These are phyloP conservation scores for Okapia johnstoni DNA, from an alignment of 2,113 vertebrate species.

Conservation along the genomic window DNA sequence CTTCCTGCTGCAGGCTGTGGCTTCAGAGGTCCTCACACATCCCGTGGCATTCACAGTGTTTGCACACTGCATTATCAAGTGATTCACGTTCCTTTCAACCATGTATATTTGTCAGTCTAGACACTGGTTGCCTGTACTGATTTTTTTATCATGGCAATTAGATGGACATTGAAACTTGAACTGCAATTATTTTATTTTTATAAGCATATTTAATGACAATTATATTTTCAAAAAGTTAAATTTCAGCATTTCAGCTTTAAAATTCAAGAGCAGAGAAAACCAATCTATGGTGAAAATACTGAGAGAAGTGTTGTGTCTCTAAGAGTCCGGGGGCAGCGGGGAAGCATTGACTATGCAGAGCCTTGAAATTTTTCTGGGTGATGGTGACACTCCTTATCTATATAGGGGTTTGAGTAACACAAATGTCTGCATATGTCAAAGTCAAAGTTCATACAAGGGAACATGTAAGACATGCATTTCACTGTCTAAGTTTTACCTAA, in stretches of 20 bases:
- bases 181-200: neutral
- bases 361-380: neutral
- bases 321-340: fast-evolving
- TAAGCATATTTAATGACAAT: neutral
- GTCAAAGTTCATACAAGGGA: neutral
- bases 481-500: neutral
- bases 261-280: neutral
- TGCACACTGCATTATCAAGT: neutral
- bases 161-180: neutral
- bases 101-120: neutral
- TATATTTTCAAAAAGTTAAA: neutral
- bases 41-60: neutral
- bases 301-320: neutral
- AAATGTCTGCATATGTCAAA: neutral
- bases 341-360: neutral
- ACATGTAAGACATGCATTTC: neutral
- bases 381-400: neutral
- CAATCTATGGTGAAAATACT: neutral
- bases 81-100: neutral
- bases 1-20: neutral
- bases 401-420: neutral
- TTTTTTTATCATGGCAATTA: neutral
- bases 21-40: neutral
- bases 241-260: neutral
- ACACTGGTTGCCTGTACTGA: neutral